These are phyloP conservation scores for Halcyon malimbica DNA, from an alignment of 2,113 vertebrate genomes.

Conservation along the genomic window DNA sequence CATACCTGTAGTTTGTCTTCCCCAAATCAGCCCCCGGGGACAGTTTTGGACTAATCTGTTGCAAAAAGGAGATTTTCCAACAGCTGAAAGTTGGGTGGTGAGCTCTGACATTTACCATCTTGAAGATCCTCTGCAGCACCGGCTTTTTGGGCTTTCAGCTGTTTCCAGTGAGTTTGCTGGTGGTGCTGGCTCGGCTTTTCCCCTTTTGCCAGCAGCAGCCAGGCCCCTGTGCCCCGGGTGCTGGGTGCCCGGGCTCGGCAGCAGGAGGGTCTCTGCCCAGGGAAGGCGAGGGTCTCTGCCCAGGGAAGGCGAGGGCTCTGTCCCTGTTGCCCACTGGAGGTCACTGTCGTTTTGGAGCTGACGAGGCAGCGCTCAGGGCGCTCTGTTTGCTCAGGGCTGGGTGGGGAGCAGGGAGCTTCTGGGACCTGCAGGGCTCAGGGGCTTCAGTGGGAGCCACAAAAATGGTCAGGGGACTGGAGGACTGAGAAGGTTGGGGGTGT, in stretches of 20 bases:
- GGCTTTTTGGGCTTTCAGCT: neutral
- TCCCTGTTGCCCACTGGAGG: slow-evolving; percentile 40
- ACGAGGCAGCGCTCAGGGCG: neutral
- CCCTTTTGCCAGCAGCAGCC: neutral
- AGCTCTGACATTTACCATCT: rapidly evolving
- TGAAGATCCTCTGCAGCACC: neutral
- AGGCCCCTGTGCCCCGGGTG: rapidly evolving
- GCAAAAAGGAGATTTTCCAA: neutral
- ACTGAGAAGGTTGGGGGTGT: neutral
- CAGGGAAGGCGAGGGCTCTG: neutral
- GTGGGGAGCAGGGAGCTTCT: neutral
- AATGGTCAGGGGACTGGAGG: neutral
- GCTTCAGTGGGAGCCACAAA: neutral
- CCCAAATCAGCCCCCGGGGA: neutral
- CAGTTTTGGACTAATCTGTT: neutral
- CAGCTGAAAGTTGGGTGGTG: neutral
- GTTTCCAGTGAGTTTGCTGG: neutral
- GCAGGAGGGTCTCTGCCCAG: neutral
- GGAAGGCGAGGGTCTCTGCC: neutral
- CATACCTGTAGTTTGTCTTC: neutral
- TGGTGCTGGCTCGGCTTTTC: neutral
- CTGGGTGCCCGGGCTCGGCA: neutral
- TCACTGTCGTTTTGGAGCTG: neutral
- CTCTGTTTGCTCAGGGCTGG: neutral
- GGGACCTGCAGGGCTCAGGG: neutral